Percentiles rank a stretch among this genome's conserved stretches.
These are phyloP conservation scores for Sus cebifrons DNA, from an alignment of 2,797 vertebrate species.

Conservation along the genomic window DNA sequence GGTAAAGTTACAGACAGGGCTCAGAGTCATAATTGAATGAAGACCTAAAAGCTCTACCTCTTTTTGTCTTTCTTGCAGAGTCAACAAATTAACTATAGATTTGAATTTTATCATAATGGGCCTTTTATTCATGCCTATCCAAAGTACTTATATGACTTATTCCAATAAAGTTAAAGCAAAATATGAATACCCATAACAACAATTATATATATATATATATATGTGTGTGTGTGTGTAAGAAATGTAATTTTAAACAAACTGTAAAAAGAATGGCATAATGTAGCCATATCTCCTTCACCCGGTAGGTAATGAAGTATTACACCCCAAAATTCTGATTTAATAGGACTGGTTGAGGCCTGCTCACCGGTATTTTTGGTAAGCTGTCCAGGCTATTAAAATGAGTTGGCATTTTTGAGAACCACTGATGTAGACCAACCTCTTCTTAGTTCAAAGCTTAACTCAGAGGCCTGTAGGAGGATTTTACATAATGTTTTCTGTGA, in stretches of 20 bases:
- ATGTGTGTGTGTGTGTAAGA: background rate
- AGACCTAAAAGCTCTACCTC: background rate
- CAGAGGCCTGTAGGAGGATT: background rate
- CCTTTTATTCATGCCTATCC: background rate
- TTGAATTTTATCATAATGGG: background rate
- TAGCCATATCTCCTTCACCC: background rate
- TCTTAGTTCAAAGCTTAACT: background rate
- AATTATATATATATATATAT: too few species aligned
- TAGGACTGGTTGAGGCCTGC: background rate
- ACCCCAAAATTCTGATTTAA: background rate
- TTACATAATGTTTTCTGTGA: background rate
- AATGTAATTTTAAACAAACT: background rate
- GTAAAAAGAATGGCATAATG: background rate
- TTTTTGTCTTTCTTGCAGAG: background rate
- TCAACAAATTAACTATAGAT: background rate
- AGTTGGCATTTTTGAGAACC: background rate
- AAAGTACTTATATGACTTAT: background rate
- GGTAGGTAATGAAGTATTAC: background rate
- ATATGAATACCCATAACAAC: background rate
- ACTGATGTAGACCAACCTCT: background rate
- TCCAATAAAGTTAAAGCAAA: background rate
- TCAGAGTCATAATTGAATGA: background rate
- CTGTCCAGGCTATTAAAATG: background rate
- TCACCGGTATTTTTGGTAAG: background rate
- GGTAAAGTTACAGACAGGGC: background rate